These are phyloP conservation scores for Tiphia femorata DNA, from an alignment of 2,888 invertebrate genomes.

Conservation along the genomic window DNA sequence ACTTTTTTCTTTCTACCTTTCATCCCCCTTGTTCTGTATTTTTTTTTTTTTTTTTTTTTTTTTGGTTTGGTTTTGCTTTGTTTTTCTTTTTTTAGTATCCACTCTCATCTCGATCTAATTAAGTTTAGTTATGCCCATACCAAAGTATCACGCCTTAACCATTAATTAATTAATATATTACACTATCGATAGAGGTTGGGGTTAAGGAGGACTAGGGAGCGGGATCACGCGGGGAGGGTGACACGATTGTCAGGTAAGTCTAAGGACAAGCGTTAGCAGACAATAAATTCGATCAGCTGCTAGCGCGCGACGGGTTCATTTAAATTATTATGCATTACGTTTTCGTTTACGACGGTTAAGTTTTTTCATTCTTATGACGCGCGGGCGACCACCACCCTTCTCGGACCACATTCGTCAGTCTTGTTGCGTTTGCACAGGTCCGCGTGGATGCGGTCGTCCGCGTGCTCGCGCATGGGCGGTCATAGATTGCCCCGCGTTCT, in stretches of 20 bases:
- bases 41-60: too few relatives aligned
- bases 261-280: too few relatives aligned
- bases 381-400: slow-evolving; percentile 28
- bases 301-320: background rate
- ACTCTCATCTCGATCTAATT: too few relatives aligned
- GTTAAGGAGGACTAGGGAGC: too few relatives aligned
- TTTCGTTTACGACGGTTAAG: background rate
- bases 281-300: too few relatives aligned
- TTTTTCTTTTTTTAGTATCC: too few relatives aligned
- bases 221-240: slow-evolving; percentile 21
- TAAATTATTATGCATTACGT: background rate
- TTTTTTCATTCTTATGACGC: background rate
- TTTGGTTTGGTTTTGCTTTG: too few relatives aligned
- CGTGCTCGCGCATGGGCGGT: slow-evolving; percentile 22
- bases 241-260: slow-evolving; percentile 20
- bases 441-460: slow-evolving; percentile 23
- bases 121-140: slow-evolving; percentile 56
- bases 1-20: too few relatives aligned
- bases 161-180: slow-evolving; percentile 44
- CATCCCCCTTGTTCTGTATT: too few relatives aligned
- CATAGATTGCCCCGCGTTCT: slow-evolving; percentile 2
- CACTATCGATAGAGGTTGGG: slow-evolving; percentile 37
- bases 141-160: slow-evolving; percentile 55
- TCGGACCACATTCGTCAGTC: slow-evolving; percentile 50
- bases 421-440: slow-evolving; percentile 53